These are phyloP conservation scores for Escarpia spicata DNA, from an alignment of 2,888 invertebrate species.

Conservation along the genomic window DNA sequence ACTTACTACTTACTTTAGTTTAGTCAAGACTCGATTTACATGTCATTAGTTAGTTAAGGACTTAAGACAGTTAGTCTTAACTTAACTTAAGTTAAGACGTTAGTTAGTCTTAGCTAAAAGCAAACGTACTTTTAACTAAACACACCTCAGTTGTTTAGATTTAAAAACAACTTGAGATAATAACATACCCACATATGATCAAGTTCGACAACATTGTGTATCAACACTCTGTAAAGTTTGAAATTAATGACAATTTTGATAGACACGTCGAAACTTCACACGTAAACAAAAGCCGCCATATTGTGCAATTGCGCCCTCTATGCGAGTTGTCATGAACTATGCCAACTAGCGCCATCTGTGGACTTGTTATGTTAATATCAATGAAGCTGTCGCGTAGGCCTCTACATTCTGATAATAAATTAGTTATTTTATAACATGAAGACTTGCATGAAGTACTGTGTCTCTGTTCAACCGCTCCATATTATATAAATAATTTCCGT, in stretches of 20 bases:
- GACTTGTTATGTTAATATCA: too few relatives aligned
- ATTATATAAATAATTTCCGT: too few relatives aligned
- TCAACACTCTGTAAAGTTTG: not conserved
- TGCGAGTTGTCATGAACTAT: too few relatives aligned
- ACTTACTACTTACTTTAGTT: too few relatives aligned
- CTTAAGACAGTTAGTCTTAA: not conserved
- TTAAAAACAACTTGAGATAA: not conserved
- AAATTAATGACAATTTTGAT: not conserved
- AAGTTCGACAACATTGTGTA: not conserved
- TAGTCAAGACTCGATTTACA: too few relatives aligned
- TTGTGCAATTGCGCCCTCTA: not conserved
- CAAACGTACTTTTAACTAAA: not conserved
- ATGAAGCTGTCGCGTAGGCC: too few relatives aligned
- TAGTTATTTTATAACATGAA: too few relatives aligned
- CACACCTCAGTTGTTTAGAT: not conserved
- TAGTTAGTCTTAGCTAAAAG: not conserved
- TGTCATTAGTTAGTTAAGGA: too few relatives aligned
- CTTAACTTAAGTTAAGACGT: not conserved
- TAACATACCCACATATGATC: not conserved
- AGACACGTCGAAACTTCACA: constrained; percentile 12
- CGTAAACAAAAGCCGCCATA: constrained; percentile 7
- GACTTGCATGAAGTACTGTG: too few relatives aligned
- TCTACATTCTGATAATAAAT: too few relatives aligned
- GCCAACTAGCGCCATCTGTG: too few relatives aligned
- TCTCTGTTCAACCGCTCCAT: too few relatives aligned